Percentiles rank a stretch among this genome's conserved stretches.
Evolutionary conservation across 2,113 vertebrate genomes (phyloP).

Genomic region (Megaceryle torquata): DNA sequence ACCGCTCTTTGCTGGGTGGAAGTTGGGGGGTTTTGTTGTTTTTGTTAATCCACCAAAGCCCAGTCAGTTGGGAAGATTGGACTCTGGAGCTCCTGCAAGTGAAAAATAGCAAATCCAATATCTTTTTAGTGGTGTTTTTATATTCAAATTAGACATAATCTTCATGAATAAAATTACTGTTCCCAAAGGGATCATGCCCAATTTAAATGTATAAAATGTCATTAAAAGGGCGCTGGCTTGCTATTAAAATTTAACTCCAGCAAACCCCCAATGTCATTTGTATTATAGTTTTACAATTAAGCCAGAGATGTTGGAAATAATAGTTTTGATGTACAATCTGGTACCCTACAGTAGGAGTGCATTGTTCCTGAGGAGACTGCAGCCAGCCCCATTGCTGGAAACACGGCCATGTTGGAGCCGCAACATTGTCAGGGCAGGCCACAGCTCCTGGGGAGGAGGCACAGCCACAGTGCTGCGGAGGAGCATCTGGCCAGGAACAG

Average conservation of each 20-base stretch:
- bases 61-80: slow-evolving; percentile 4
- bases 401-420: accelerated
- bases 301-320: slow-evolving; percentile 19
- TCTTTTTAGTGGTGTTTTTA: slow-evolving; percentile 66
- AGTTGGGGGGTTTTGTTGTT: not conserved
- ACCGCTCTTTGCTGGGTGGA: not conserved
- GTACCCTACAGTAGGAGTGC: slow-evolving; percentile 16
- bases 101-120: slow-evolving; percentile 58
- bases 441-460: not conserved
- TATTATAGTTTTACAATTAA: slow-evolving; percentile 39
- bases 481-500: accelerated
- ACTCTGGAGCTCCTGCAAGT: not conserved
- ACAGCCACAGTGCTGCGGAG: accelerated
- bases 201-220: slow-evolving; percentile 69
- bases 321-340: slow-evolving; percentile 3
- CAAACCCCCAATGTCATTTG: slow-evolving; percentile 56
- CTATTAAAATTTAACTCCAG: slow-evolving; percentile 49
- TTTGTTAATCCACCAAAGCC: not conserved
- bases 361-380: slow-evolving; percentile 17
- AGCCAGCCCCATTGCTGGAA: not conserved
- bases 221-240: slow-evolving; percentile 44
- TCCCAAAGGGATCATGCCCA: slow-evolving; percentile 68
- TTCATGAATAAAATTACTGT: slow-evolving; percentile 72
- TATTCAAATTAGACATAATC: slow-evolving; percentile 71
- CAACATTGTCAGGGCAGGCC: accelerated